Percentiles rank a stretch among this genome's conserved stretches.
Evolutionary conservation across 2,888 invertebrate species (phyloP).

Genomic region (Synergus japonicus): DNA sequence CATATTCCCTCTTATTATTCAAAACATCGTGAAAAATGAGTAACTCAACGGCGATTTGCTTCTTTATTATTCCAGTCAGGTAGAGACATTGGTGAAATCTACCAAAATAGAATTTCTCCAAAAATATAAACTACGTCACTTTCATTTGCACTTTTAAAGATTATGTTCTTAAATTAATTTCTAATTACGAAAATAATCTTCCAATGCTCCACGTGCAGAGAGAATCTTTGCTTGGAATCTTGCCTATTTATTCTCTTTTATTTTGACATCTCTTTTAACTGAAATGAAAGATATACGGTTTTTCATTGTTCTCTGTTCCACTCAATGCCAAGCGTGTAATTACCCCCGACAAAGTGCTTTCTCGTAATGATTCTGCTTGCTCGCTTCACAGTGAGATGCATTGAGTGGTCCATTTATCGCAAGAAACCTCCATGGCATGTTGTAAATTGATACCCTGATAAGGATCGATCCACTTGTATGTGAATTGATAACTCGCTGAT

Average conservation of each 20-base stretch:
- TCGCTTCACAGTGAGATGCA: neutral
- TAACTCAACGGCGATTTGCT: neutral
- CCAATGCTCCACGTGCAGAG: neutral
- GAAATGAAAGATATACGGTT: conserved; percentile 24
- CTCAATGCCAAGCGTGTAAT: conserved; percentile 32
- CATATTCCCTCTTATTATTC: conserved; percentile 28
- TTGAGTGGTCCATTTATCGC: conserved; percentile 29
- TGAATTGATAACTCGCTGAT: conserved; percentile 10
- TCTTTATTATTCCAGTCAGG: conserved; percentile 21
- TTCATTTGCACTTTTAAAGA: neutral
- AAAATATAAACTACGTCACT: neutral
- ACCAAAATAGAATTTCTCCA: neutral
- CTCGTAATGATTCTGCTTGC: conserved; percentile 30
- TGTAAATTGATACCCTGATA: conserved; percentile 20
- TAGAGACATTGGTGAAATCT: neutral
- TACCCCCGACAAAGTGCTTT: conserved; percentile 34
- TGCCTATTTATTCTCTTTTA: neutral
- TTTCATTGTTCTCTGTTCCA: conserved; percentile 33
- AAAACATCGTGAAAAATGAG: conserved; percentile 24
- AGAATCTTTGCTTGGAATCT: neutral
- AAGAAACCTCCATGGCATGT: neutral
- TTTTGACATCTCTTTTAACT: conserved; percentile 15
- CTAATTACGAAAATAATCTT: no score
- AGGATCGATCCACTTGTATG: conserved; percentile 23
- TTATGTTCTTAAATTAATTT: neutral